Evolutionary conservation across 1,140 invertebrate genomes (phyloP).

Genomic region (Atopsyche davidsoni): DNA sequence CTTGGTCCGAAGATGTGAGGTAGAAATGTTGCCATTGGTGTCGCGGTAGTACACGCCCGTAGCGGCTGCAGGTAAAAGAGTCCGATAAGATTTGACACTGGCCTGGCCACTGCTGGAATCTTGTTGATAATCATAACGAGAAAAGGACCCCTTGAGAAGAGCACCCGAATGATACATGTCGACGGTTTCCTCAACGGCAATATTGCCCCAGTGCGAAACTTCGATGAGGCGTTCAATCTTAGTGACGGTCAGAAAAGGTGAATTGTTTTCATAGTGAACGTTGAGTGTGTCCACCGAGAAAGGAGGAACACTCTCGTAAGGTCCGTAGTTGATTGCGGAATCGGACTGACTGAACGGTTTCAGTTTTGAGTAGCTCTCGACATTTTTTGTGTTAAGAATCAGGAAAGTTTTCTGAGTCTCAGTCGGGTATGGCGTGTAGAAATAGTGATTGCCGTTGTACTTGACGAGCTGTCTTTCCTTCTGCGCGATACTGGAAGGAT

Average conservation of each 20-base stretch:
- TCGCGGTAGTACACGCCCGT: slow-evolving; percentile 91
- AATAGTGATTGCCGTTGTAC: slow-evolving; percentile 78
- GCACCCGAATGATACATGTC: slow-evolving; percentile 91
- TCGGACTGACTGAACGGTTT: slow-evolving; percentile 79
- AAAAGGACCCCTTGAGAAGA: slow-evolving; percentile 89
- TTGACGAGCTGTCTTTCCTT: slow-evolving; percentile 90
- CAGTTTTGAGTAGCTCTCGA: slow-evolving; percentile 82
- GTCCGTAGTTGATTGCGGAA: slow-evolving; percentile 77
- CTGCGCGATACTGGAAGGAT: slow-evolving; percentile 83
- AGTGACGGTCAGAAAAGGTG: slow-evolving; percentile 89
- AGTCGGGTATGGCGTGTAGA: slow-evolving; percentile 77
- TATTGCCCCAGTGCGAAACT: slow-evolving; percentile 98
- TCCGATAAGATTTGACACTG: slow-evolving; percentile 89
- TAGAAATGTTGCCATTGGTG: slow-evolving; percentile 99
- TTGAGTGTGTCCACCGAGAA: slow-evolving; percentile 58
- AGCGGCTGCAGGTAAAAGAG: slow-evolving; percentile 79
- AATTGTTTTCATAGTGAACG: slow-evolving; percentile 95
- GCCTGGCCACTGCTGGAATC: slow-evolving; percentile 77
- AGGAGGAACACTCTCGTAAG: slow-evolving; percentile 67
- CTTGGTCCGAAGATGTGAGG: slow-evolving; percentile 81
- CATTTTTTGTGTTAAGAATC: slow-evolving; percentile 65
- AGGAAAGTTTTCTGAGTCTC: slow-evolving; percentile 76
- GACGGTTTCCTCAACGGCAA: slow-evolving; percentile 92
- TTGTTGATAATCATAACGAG: slow-evolving; percentile 91
- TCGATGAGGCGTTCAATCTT: slow-evolving; percentile 83